Evolutionary conservation across 1,140 invertebrate genomes (phyloP), one percentile per base, ranked within the genome.

Genomic region (Diuraphis noxia): DNA sequence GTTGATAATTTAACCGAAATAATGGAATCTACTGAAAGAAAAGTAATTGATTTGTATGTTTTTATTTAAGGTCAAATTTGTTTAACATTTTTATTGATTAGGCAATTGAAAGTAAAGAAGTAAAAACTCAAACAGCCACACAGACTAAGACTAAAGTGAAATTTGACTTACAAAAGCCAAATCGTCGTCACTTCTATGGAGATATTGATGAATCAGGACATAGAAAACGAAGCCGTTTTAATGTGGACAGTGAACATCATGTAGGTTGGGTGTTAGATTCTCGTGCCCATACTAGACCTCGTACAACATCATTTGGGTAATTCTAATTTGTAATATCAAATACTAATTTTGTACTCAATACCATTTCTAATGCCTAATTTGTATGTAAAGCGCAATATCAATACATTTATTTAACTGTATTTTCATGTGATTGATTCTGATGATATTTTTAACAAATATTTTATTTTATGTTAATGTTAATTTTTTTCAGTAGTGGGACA

Each of bases 211-310:
- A 91, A 81, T 91, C 89, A 25, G 89, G 89, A 6, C 7, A 91
- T 91, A 79, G 89, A 36, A 91, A 91, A 8, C 95, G 97, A 52
- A 97, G 99, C 94, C 98, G 97, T 92, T 96, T 96, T 92, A 98
- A 99, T 95, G 98, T 98, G 84, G 97, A 98, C 0, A 95, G 98
- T 79, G 99, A 99, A 93, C 96, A 98, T 93, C 98, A 99, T 93
- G 98, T 99, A 72, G 99, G 99, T 40, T 99, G 99, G 99, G 96
- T 99, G 92, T 96, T 99, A 95, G 98, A 98, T 94, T 95, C 96
- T 10, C 96, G 96, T 93, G 97, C 98, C 93, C 97, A 98, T 94
- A 49, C 89, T 81, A 94, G 96, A 36, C 95, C 95, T 21, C 94
- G 96, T 92, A 97, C 96, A 38, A 96, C 96, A 92, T 97, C 97